Conservation (phyloP, 2,888 invertebrate genomes). For the Stictocephala bisonia region DNA sequence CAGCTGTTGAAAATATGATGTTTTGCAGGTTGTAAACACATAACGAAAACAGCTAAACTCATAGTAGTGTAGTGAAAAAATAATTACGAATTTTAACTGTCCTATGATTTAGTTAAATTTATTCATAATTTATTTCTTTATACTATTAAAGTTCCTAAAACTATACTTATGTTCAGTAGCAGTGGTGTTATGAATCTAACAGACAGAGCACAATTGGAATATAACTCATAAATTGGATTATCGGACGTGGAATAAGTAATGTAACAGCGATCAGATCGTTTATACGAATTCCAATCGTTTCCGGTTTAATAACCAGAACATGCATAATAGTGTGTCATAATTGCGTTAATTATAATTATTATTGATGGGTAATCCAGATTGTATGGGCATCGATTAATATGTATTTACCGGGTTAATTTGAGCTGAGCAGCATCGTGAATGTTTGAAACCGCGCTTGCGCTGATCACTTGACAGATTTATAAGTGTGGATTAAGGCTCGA, state of each 20-base stretch:
- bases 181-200: no score
- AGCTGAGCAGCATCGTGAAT: conserved; percentile 27
- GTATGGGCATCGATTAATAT: conserved; percentile 37
- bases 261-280: conserved; percentile 1
- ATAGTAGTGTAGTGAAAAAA: no score
- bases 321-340: conserved; percentile 34
- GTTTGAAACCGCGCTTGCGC: conserved; percentile 27
- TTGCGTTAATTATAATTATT: conserved; percentile 45
- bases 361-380: conserved; percentile 38
- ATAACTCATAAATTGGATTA: no score
- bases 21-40: no score
- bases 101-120: no score
- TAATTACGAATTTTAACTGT: no score
- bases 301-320: conserved; percentile 34
- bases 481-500: conserved; percentile 4
- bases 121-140: no score
- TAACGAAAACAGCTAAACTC: no score
- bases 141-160: no score
- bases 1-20: no score
- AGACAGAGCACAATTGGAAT: no score
- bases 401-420: conserved; percentile 17
- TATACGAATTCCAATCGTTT: conserved; percentile 29
- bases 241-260: conserved; percentile 26
- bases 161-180: no score
- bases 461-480: conserved; percentile 30